A percentile compares a stretch with the other conserved stretches of the same genome.
These are phyloP conservation scores for Muscicapa comitata DNA, from an alignment of 2,797 vertebrate species.

Conservation along the genomic window DNA sequence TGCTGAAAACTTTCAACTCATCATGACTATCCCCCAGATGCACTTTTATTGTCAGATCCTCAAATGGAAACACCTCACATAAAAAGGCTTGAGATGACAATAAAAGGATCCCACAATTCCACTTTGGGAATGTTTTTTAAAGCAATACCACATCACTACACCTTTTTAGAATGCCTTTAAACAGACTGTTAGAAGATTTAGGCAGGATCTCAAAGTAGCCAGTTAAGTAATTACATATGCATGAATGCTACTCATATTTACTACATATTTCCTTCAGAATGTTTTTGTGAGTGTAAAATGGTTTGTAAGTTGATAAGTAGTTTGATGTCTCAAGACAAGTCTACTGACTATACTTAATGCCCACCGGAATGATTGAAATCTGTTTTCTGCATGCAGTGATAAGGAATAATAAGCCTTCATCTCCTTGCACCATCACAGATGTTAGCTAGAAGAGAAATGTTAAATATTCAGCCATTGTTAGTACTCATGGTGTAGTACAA, in stretches of 20 bases:
- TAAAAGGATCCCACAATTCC: neutral
- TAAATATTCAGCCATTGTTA: slow-evolving; percentile 64
- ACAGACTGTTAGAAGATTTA: neutral
- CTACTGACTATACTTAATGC: neutral
- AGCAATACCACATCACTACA: neutral
- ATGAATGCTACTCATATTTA: neutral
- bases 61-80: neutral
- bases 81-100: neutral
- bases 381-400: slow-evolving; percentile 16
- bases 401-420: slow-evolving; percentile 48
- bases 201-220: slow-evolving; percentile 30
- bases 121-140: neutral
- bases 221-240: neutral
- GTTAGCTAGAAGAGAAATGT: slow-evolving; percentile 3
- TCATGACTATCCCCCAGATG: neutral
- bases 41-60: neutral
- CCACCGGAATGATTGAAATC: slow-evolving; percentile 4
- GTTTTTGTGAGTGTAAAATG: neutral
- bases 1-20: neutral
- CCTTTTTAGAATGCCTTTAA: neutral
- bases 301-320: slow-evolving; percentile 21
- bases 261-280: slow-evolving; percentile 1
- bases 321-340: slow-evolving; percentile 26
- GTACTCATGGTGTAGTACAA: neutral
- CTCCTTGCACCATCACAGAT: slow-evolving; percentile 33